Evolutionary conservation across 1,140 invertebrate genomes (phyloP).

Genomic region (Sarcophaga bullata): DNA sequence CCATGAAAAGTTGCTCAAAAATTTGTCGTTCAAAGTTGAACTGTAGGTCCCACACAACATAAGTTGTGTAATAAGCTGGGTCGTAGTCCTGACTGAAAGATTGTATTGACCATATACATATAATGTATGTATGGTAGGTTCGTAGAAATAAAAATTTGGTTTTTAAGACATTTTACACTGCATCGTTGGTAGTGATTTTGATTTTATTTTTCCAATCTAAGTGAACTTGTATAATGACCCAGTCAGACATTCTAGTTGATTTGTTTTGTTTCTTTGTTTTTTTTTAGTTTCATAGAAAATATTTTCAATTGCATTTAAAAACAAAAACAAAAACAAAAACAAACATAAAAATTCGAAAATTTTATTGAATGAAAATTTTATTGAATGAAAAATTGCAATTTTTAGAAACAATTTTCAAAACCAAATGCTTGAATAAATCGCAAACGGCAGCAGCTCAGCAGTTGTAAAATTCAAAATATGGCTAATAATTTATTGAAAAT

Average conservation of each 20-base stretch:
- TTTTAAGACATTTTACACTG: not conserved
- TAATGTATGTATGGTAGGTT: no score
- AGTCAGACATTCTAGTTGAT: not conserved
- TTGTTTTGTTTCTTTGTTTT: not conserved
- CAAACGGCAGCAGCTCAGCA: not conserved
- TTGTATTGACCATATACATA: not conserved
- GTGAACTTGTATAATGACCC: constrained; percentile 28
- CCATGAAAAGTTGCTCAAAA: no score
- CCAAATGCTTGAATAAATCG: not conserved
- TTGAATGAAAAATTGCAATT: no score
- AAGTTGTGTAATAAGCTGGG: no score
- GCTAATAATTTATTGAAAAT: constrained; percentile 29
- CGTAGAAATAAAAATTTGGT: not conserved
- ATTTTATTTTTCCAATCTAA: constrained; percentile 2
- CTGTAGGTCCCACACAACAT: no score
- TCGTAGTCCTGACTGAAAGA: not conserved
- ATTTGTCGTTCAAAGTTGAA: no score
- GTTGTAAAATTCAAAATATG: constrained; percentile 21
- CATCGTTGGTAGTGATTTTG: not conserved
- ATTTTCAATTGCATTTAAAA: not conserved
- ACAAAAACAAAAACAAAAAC: no score
- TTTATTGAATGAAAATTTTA: no score
- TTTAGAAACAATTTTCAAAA: no score
- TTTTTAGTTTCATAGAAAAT: not conserved
- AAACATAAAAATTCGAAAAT: no score